Conservation (phyloP, 2,113 vertebrate species). For the Suricata suricatta region DNA sequence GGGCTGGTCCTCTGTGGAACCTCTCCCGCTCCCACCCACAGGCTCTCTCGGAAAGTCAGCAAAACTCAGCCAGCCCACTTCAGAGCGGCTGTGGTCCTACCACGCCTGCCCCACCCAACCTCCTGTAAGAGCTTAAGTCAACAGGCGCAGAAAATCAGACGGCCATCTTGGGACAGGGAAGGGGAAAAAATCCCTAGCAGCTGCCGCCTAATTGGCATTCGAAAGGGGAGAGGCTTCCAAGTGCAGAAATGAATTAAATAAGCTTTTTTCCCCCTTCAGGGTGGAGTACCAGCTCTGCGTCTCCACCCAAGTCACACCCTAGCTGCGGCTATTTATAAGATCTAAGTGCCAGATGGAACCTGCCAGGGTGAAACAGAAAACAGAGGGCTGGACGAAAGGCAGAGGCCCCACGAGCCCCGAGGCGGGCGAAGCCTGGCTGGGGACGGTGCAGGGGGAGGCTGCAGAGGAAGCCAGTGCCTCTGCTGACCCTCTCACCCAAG, state of each 20-base stretch:
- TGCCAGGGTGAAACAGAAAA: background rate
- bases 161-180: constrained; percentile 40
- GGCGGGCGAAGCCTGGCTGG: accelerated
- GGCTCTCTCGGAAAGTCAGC: background rate
- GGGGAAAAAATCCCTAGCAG: constrained; percentile 5
- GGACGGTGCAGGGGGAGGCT: background rate
- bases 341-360: constrained; percentile 64
- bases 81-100: background rate
- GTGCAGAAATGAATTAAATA: constrained; percentile 43
- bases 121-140: constrained; percentile 53
- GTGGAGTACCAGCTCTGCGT: constrained; percentile 51
- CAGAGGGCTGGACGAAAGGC: background rate
- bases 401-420: background rate
- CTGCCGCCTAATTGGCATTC: constrained; percentile 65
- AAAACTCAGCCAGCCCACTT: background rate
- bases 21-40: background rate
- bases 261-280: constrained; percentile 19
- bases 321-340: constrained; percentile 63
- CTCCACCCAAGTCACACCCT: constrained; percentile 53
- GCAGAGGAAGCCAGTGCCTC: background rate
- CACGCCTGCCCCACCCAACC: constrained; percentile 51
- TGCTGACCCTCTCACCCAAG: background rate
- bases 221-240: constrained; percentile 54
- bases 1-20: background rate
- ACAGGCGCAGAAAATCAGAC: constrained; percentile 8